Evolutionary conservation across 2,888 invertebrate genomes (phyloP), one percentile per base, ranked within the genome.

Genomic region (Rhimphoctona megacephalus): DNA sequence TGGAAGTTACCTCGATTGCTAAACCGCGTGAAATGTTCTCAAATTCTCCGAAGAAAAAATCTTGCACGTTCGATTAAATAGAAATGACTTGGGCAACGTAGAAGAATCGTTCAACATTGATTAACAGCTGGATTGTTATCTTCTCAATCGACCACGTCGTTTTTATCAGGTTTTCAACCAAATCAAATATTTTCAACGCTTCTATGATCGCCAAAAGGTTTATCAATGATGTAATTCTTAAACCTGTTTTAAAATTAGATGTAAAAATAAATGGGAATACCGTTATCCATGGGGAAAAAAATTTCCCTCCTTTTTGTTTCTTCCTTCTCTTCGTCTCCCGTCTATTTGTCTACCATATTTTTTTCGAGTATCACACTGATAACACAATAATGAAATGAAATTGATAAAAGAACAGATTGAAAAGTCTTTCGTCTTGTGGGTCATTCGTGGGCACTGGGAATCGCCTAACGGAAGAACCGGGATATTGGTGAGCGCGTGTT

Each of bases 1-100:
- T 17, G 70, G 39, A 72, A 70, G 66, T 83, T 70, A 80, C 66
- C 66, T 57, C 54, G 74, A 82, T 87, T 82, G 78, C 85, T 69
- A 82, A 87, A 85, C 54, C 86, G 73, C 77, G 25, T 49, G 76
- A 64, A 76, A 57, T 67, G 57, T 70, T 49, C 52, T 25, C 57
- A 70, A 57, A 70, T 52, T 52, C 22, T n/a, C n/a, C 19, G 46
- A 64, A 67, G 46, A 64, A n/a, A 73, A 70, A 79, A 85, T 57
- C 36, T 64, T n/a, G 54, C 57, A 46, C 25, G 67, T 79, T 70
- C 22, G 49, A 46, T 7, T 30, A 17, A 57, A 61, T 39, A 64
- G 77, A 78, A 69, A 43, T 25, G 25, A 43, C 39, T 69, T 8
- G 33, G 49, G 22, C 69, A 43, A 9, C 25, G 22, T 11, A 25